phyloP scores from a whole-genome alignment of 23 tunicate species.

The Styela plicata region DNA sequence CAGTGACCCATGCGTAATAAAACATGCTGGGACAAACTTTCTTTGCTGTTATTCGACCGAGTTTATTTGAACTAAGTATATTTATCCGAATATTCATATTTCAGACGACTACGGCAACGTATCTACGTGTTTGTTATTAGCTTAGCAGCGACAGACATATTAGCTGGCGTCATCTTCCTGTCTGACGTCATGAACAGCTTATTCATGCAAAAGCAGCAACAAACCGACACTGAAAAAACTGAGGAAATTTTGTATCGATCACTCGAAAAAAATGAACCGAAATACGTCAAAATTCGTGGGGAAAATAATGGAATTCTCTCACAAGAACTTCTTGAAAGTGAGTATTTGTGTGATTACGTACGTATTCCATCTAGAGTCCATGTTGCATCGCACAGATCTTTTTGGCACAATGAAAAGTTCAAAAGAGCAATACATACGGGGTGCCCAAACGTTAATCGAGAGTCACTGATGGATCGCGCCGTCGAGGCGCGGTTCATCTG shows the following conservation, averaged over 20 bases:
- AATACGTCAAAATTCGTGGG: not conserved
- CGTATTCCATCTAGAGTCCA: no score
- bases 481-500: no score
- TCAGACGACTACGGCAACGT: constrained; percentile 85
- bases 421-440: no score
- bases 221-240: not conserved
- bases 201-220: not conserved
- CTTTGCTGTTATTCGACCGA: no score
- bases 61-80: no score
- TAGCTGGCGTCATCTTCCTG: constrained; percentile 58
- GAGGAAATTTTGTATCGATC: not conserved
- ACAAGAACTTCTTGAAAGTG: constrained; percentile 12
- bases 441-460: no score
- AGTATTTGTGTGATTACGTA: no score
- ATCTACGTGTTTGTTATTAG: constrained; percentile 79
- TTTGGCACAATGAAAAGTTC: no score
- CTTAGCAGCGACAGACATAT: constrained; percentile 47
- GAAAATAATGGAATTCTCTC: not conserved
- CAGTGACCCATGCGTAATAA: no score
- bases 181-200: constrained; percentile 36
- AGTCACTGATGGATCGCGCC: no score
- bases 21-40: no score
- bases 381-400: no score
- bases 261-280: not conserved
- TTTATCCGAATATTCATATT: not conserved